phyloP scores from a whole-genome alignment of 2,113 vertebrate species.

The Protobothrops mucrosquamatus region DNA sequence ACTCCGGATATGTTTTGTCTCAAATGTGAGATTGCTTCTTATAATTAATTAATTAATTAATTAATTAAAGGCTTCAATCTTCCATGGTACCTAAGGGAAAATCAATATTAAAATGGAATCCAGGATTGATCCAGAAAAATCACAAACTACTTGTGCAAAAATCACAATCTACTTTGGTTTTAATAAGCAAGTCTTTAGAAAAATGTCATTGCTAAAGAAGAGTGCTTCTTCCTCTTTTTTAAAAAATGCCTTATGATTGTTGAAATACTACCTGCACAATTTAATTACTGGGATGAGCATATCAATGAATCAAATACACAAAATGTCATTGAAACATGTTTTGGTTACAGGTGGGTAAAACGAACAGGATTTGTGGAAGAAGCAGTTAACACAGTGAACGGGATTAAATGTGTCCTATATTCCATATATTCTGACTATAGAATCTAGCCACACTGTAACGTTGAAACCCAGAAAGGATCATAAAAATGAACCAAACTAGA shows the following conservation, averaged over 20 bases:
- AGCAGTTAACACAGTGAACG: neutral
- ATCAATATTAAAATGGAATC: neutral
- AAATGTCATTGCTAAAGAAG: neutral
- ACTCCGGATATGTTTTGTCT: neutral
- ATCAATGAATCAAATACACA: neutral
- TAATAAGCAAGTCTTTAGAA: neutral
- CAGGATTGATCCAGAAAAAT: neutral
- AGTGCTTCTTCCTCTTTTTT: neutral
- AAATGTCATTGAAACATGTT: neutral
- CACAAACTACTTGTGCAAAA: neutral
- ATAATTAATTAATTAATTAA: neutral
- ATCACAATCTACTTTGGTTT: neutral
- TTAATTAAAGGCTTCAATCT: neutral
- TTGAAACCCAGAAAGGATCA: neutral
- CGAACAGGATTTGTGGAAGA: neutral
- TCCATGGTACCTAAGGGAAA: neutral
- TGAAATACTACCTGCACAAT: neutral
- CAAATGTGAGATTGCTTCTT: neutral
- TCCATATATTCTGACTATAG: neutral
- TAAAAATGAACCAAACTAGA: neutral
- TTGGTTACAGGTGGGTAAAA: neutral
- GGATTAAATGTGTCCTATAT: neutral
- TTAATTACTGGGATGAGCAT: neutral
- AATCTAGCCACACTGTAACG: neutral
- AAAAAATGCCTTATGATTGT: neutral